These are phyloP conservation scores for Sminthurinus aureus DNA, from an alignment of 2,888 invertebrate species.

Conservation along the genomic window DNA sequence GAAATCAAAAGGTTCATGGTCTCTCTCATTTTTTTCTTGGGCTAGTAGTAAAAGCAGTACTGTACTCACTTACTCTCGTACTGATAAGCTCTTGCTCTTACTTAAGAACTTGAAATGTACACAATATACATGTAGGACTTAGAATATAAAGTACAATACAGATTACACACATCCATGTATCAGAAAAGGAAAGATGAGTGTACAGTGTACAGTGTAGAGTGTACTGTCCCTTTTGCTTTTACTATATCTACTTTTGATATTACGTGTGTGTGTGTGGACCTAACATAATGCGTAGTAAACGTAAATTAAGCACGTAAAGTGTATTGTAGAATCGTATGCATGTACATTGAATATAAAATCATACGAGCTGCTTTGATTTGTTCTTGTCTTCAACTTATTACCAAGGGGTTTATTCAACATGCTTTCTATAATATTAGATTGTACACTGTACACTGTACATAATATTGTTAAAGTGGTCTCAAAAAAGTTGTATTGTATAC, in stretches of 20 bases:
- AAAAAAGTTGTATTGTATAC: conserved; percentile 11
- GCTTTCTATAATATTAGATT: too few relatives aligned
- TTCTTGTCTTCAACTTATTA: neutral
- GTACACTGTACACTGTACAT: neutral
- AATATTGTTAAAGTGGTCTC: conserved; percentile 3
- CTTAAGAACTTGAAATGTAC: too few relatives aligned
- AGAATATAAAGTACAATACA: neutral
- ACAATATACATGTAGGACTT: neutral
- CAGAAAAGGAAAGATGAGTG: neutral
- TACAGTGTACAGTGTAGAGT: too few relatives aligned
- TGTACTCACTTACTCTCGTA: neutral
- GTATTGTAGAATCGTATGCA: neutral
- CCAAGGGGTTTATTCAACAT: neutral
- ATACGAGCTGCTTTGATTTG: neutral
- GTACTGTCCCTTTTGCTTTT: too few relatives aligned
- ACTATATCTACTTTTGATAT: too few relatives aligned
- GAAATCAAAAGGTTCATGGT: neutral
- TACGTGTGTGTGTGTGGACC: neutral
- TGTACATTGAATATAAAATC: too few relatives aligned
- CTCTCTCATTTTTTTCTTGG: neutral
- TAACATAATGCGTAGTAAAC: neutral
- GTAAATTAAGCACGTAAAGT: neutral
- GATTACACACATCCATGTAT: too few relatives aligned
- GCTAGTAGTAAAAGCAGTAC: neutral
- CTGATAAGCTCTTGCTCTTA: too few relatives aligned